Conservation (phyloP, 2,888 invertebrate species). For the Amaurobius ferox region DNA sequence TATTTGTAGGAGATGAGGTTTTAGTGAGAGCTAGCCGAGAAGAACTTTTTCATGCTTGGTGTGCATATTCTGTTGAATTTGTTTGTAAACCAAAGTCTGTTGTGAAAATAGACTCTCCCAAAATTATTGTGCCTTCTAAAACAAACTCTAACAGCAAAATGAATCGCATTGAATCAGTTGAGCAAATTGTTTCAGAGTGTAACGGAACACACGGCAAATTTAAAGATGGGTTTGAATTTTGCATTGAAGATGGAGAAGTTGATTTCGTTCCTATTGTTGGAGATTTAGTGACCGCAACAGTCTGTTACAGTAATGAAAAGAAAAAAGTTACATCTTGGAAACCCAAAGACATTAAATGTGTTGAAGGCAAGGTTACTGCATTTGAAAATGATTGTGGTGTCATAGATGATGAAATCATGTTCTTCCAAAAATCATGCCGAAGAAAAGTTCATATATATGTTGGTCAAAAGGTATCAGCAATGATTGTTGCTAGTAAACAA, state of each 20-base stretch:
- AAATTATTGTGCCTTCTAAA: background rate
- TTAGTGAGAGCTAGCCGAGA: constrained; percentile 33
- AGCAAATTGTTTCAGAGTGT: constrained; percentile 49
- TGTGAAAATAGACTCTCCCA: background rate
- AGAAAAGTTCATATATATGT: constrained; percentile 31
- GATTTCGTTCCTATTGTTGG: constrained; percentile 55
- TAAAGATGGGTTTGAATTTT: constrained; percentile 49
- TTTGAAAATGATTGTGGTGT: constrained; percentile 57
- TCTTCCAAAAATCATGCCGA: constrained; percentile 44
- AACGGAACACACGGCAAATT: constrained; percentile 39
- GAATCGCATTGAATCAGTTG: constrained; percentile 34
- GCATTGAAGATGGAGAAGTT: constrained; percentile 42
- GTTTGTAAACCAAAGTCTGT: background rate
- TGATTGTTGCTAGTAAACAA: constrained; percentile 49
- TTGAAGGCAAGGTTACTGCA: constrained; percentile 60
- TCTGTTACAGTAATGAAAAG: constrained; percentile 25
- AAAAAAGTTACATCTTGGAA: constrained; percentile 48
- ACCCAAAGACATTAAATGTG: constrained; percentile 50
- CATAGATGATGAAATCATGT: constrained; percentile 50
- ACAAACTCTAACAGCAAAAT: background rate
- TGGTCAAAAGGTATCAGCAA: constrained; percentile 65
- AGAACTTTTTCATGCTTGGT: constrained; percentile 40
- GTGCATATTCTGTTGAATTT: constrained; percentile 41
- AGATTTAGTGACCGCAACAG: constrained; percentile 40
- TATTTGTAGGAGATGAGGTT: constrained; percentile 40